Evolutionary conservation across 2,888 invertebrate genomes (phyloP).

Genomic region (Leucoma salicis): DNA sequence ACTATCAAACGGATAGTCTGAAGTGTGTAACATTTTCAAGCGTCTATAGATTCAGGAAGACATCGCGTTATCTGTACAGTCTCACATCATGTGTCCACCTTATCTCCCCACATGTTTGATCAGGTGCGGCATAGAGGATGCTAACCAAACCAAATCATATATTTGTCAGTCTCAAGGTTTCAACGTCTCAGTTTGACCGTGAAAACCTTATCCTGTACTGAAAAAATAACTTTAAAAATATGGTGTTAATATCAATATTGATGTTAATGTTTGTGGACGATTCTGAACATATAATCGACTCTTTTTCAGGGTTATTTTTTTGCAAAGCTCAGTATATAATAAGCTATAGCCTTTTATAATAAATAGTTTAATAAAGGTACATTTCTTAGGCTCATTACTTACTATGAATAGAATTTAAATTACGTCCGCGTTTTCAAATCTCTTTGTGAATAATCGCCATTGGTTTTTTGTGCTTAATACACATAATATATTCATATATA

Average conservation of each 20-base stretch:
- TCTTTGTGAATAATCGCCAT: not conserved
- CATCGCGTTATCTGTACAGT: constrained; percentile 63
- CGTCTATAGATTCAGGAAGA: constrained; percentile 58
- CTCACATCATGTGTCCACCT: constrained; percentile 75
- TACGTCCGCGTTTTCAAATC: not conserved
- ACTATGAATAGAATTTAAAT: not conserved
- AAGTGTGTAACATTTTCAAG: constrained; percentile 45
- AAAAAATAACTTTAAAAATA: constrained; percentile 39
- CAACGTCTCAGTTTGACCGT: constrained; percentile 55
- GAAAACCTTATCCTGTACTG: constrained; percentile 53
- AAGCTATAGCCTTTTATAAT: too few relatives aligned
- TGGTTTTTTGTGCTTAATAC: constrained; percentile 24
- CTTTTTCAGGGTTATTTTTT: too few relatives aligned
- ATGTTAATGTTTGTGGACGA: constrained; percentile 14
- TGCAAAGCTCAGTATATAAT: too few relatives aligned
- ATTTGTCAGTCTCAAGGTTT: constrained; percentile 62
- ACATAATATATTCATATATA: too few relatives aligned
- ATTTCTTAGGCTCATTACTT: too few relatives aligned
- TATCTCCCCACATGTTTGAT: constrained; percentile 78
- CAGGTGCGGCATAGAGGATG: constrained; percentile 66
- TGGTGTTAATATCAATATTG: constrained; percentile 21
- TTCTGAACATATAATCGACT: not conserved
- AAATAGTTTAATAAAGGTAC: too few relatives aligned
- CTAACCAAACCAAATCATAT: constrained; percentile 58
- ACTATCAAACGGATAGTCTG: constrained; percentile 31